Conservation (phyloP, 1,140 invertebrate species). For the Notospermus geniculatus region DNA sequence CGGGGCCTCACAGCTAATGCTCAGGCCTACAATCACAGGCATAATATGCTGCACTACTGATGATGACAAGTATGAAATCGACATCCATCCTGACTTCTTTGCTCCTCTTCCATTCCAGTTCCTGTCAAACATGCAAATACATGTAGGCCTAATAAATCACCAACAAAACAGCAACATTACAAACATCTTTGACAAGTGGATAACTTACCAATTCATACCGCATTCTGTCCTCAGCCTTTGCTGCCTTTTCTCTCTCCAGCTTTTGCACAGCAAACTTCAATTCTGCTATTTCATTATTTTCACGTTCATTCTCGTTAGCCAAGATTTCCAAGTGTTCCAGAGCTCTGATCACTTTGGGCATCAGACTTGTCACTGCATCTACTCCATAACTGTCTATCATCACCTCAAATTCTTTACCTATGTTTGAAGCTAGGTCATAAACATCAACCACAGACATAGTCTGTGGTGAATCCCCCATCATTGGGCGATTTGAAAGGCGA, state of each 20-base stretch:
- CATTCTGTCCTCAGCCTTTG: constrained; percentile 76
- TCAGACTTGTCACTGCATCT: constrained; percentile 81
- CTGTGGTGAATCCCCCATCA: constrained; percentile 5
- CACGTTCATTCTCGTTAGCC: constrained; percentile 83
- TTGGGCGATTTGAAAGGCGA: background rate
- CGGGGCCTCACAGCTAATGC: no score
- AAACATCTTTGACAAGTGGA: no score
- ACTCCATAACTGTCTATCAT: constrained; percentile 88
- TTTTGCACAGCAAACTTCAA: constrained; percentile 79
- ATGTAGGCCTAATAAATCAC: no score
- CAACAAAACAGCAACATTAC: no score
- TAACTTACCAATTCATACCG: constrained; percentile 85
- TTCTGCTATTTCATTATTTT: constrained; percentile 80
- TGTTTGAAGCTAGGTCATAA: constrained; percentile 94
- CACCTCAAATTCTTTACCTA: constrained; percentile 96
- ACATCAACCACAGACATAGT: constrained; percentile 76
- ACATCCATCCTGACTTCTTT: no score
- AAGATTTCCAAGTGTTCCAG: constrained; percentile 89
- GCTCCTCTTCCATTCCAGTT: no score
- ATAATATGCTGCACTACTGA: no score
- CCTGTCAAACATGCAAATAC: no score
- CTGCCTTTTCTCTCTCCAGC: constrained; percentile 83
- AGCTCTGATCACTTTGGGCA: constrained; percentile 94
- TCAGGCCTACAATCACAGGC: no score
- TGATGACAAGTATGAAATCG: no score